Evolutionary conservation across 2,797 vertebrate genomes (phyloP).

Genomic region (Chloroceryle inda): DNA sequence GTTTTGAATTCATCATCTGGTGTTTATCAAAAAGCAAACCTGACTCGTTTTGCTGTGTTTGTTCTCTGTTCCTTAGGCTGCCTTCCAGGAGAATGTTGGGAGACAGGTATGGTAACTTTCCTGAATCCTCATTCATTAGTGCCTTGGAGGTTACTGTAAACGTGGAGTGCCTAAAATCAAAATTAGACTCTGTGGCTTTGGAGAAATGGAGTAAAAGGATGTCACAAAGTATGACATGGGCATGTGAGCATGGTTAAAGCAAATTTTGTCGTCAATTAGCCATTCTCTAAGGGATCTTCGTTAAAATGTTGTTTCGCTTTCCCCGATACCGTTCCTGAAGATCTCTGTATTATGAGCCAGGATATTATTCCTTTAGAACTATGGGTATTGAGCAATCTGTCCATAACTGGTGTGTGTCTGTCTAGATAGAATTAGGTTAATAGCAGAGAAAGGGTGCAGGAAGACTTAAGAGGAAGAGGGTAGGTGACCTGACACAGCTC

Average conservation of each 20-base stretch:
- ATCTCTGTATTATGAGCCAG: background rate
- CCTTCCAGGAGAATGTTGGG: constrained; percentile 99
- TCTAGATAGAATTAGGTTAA: background rate
- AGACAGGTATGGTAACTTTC: constrained; percentile 91
- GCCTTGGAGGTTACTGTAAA: constrained; percentile 48
- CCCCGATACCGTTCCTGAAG: background rate
- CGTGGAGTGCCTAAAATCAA: constrained; percentile 28
- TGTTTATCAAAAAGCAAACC: constrained; percentile 77
- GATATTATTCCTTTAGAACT: background rate
- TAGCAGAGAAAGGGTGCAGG: background rate
- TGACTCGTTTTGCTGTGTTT: constrained; percentile 78
- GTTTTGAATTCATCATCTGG: constrained; percentile 74
- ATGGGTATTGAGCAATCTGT: background rate
- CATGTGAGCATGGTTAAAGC: background rate
- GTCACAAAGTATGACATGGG: background rate
- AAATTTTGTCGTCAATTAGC: background rate
- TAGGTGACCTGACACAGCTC: background rate
- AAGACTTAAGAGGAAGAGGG: background rate
- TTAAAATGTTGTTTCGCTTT: background rate
- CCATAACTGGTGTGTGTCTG: background rate
- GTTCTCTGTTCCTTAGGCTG: constrained; percentile 88
- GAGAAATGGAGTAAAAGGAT: constrained; percentile 7
- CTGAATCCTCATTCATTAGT: constrained; percentile 60
- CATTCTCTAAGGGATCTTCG: background rate
- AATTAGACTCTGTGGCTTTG: background rate